Evolutionary conservation across 2,797 vertebrate genomes (phyloP).

Genomic region (Pygocentrus nattereri): DNA sequence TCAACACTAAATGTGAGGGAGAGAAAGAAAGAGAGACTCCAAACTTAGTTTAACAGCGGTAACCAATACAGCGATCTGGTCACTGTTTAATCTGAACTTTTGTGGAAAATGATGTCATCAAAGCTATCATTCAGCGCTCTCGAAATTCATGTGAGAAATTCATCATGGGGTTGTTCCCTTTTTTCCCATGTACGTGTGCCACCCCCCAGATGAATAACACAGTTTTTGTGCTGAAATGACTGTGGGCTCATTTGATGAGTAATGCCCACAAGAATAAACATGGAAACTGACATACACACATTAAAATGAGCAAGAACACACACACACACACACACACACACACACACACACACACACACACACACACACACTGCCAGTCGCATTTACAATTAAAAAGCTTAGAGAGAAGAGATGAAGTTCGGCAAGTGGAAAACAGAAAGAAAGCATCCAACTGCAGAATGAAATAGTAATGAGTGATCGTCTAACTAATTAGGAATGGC

Average conservation of each 20-base stretch:
- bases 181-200: neutral
- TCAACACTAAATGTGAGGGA: neutral
- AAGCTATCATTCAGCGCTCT: neutral
- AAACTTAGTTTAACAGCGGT: neutral
- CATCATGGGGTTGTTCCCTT: neutral
- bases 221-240: neutral
- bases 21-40: neutral
- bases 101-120: neutral
- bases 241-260: neutral
- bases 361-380: neutral
- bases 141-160: neutral
- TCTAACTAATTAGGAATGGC: constrained; percentile 1
- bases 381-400: neutral
- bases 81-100: neutral
- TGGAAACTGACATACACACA: neutral
- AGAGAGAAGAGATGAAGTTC: neutral
- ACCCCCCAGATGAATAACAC: neutral
- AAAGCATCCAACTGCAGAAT: neutral
- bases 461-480: neutral
- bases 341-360: too few species aligned
- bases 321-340: neutral
- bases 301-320: neutral
- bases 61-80: neutral
- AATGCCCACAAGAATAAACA: constrained; percentile 1
- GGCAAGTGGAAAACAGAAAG: neutral